Conservation (phyloP, 2,113 vertebrate genomes). For the Epinephelus lanceolatus region DNA sequence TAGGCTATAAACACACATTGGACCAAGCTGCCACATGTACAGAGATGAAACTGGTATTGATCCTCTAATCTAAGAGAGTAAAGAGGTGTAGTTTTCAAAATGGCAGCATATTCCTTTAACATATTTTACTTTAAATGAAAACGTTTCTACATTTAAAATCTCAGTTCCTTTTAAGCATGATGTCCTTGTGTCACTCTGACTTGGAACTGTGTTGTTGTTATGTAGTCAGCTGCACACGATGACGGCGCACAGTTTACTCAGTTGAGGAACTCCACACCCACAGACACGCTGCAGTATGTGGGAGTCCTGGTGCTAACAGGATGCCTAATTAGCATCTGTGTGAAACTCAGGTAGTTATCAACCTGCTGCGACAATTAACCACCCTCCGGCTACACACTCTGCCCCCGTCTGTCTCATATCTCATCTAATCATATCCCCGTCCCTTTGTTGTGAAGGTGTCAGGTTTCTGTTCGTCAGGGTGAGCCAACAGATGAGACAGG, state of each 20-base stretch:
- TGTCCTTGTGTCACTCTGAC: neutral
- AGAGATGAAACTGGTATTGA: no score
- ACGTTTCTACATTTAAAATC: no score
- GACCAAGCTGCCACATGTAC: no score
- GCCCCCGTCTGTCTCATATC: slow-evolving; percentile 33
- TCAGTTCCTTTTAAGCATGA: neutral
- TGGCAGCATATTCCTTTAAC: no score
- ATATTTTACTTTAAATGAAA: no score
- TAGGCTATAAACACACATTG: no score
- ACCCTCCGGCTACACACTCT: slow-evolving; percentile 13
- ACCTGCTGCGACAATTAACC: slow-evolving; percentile 34
- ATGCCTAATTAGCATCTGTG: slow-evolving; percentile 38
- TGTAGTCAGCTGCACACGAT: neutral
- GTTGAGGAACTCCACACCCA: neutral
- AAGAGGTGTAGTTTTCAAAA: no score
- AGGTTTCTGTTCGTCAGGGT: slow-evolving; percentile 29
- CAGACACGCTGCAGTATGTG: neutral
- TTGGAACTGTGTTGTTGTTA: neutral
- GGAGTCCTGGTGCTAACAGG: slow-evolving; percentile 1
- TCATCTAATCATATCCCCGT: slow-evolving; percentile 49
- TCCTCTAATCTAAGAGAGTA: no score
- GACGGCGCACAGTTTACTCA: neutral
- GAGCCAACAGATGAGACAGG: slow-evolving; percentile 25
- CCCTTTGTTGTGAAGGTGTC: slow-evolving; percentile 57
- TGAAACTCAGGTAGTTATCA: slow-evolving; percentile 38